These are phyloP conservation scores for Jaculus jaculus DNA, from an alignment of 2,113 vertebrate genomes.

Conservation along the genomic window DNA sequence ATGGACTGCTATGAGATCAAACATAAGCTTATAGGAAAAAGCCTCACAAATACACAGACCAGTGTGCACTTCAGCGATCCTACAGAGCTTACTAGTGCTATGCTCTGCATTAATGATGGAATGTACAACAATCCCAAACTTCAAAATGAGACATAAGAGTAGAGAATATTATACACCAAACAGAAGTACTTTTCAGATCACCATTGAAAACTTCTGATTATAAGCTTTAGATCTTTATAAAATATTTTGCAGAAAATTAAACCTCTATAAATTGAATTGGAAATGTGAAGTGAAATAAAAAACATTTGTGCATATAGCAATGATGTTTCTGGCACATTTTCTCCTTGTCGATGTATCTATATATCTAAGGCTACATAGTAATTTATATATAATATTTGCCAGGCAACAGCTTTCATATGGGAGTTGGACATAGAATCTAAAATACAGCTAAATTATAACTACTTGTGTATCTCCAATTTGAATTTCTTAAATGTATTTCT, in stretches of 20 bases:
- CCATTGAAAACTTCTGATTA: constrained; percentile 32
- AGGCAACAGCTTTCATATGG: background rate
- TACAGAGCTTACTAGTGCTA: background rate
- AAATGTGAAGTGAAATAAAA: background rate
- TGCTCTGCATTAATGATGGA: constrained; percentile 7
- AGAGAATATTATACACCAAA: constrained; percentile 16
- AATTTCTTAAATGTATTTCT: constrained; percentile 43
- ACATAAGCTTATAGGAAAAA: background rate
- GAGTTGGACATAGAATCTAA: constrained; percentile 9
- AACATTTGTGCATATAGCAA: background rate
- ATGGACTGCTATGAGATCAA: background rate
- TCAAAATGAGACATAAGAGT: constrained; percentile 34
- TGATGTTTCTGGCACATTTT: constrained; percentile 29
- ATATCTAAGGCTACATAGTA: background rate
- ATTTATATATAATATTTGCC: background rate
- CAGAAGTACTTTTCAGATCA: background rate
- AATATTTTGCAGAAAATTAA: constrained; percentile 16
- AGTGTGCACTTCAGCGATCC: background rate
- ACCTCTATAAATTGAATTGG: constrained; percentile 25
- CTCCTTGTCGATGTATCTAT: background rate
- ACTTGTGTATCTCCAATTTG: constrained; percentile 11
- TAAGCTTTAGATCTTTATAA: background rate
- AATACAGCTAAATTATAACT: constrained; percentile 24
- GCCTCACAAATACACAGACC: background rate
- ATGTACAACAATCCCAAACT: constrained; percentile 20